Percentiles rank a stretch among this genome's conserved stretches.
phyloP scores from a whole-genome alignment of 2,888 invertebrate genomes.

The Drosophila borealis region DNA sequence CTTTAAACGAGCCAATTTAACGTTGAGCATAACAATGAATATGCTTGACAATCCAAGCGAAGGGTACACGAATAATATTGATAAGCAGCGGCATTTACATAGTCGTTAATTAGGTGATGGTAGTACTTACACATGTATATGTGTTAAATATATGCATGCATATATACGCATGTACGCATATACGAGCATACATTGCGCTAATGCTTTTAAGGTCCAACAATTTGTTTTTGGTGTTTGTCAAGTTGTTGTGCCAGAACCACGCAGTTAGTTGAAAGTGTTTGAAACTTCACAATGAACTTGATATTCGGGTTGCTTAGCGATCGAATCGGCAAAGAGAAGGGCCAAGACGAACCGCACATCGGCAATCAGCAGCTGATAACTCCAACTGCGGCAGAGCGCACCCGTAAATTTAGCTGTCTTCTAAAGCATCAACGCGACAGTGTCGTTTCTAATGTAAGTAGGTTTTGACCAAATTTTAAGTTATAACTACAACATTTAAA shows the following conservation, averaged over 20 bases:
- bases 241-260: background rate
- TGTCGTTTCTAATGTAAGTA: constrained; percentile 45
- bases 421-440: constrained; percentile 64
- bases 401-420: constrained; percentile 80
- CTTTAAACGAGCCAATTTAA: no score
- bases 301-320: constrained; percentile 21
- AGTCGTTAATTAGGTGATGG: constrained; percentile 24
- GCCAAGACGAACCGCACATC: background rate
- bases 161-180: background rate
- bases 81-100: constrained; percentile 39
- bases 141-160: background rate
- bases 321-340: background rate
- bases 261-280: background rate
- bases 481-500: no score
- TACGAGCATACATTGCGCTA: background rate
- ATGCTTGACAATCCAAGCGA: background rate
- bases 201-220: background rate
- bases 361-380: background rate
- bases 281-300: constrained; percentile 21
- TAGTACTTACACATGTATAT: background rate
- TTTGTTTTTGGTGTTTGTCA: background rate
- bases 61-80: constrained; percentile 8
- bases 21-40: background rate
- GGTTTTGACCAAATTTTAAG: background rate
- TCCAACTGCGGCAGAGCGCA: constrained; percentile 77